Evolutionary conservation across 2,113 vertebrate species (phyloP), one percentile per base, ranked within the genome.

Genomic region (Daphoenositta chrysoptera): DNA sequence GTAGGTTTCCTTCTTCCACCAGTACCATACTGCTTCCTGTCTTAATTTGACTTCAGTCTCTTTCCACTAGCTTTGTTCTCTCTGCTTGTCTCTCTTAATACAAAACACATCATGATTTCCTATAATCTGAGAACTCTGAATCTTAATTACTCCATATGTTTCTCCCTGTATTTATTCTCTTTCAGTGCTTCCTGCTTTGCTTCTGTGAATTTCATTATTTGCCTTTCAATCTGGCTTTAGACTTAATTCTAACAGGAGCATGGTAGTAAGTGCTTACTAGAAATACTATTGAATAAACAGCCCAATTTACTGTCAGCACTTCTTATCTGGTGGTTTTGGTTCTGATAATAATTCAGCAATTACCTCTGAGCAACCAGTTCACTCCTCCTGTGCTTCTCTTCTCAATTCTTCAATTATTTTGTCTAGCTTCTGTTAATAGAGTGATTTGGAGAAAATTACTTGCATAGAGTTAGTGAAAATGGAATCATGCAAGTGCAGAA

Each of bases 291-390:
- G 80, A 70, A 77, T 73, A 83, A 93, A 86, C 69, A 93, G 37
- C 35, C 22, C 84, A 58, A 51, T 79, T 92, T 86, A 61, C 51
- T 63, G 68, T 90, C 80, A 90, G 13, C 15, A 11, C 30, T 72
- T 60, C 61, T 90, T 83, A 69, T 80, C 75, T 81, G 44, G 45
- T 92, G 71, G 68, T 86, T 93, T 53, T 83, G 68, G 50, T 96
- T 85, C 75, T 94, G 90, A 63, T 90, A 71, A 93, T 68, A 94
- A 93, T 90, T 93, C 93, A 90, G 40, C 39, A 80, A 83, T 94
- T 94, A 83, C 93, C 35, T 93, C 60, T 87, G 72, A 80, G 56
- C 19, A 78, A 40, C 56, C 24, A 71, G 69, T 83, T 94, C 35
- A 63, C 12, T 89, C 35, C 30, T 85, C 39, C 40, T 91, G 78